Evolutionary conservation across 2,797 vertebrate genomes (phyloP).

Genomic region (Sebastes taczanowskii): DNA sequence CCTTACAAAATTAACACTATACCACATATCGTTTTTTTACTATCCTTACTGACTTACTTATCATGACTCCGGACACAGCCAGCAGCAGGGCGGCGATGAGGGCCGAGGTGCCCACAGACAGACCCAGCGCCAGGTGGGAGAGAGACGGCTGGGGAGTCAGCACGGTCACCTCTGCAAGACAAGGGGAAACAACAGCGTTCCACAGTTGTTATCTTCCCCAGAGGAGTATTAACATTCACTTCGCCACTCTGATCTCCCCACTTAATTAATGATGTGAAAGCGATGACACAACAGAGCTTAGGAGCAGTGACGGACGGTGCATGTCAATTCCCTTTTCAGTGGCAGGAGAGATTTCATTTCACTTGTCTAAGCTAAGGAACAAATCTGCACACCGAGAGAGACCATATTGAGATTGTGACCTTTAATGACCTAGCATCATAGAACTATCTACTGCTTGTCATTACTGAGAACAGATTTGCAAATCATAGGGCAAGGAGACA

Average conservation of each 20-base stretch:
- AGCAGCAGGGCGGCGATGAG: conserved; percentile 95
- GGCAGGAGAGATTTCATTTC: conserved; percentile 37
- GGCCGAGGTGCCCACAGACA: conserved; percentile 95
- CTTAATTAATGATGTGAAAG: conserved; percentile 80
- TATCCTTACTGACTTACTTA: conserved; percentile 81
- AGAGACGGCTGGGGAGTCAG: conserved; percentile 75
- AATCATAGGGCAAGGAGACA: conserved; percentile 54
- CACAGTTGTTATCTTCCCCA: conserved; percentile 58
- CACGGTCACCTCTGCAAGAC: conserved; percentile 56
- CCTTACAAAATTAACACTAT: not conserved
- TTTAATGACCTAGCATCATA: conserved; percentile 54
- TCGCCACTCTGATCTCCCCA: conserved; percentile 49
- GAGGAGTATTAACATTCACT: conserved; percentile 70
- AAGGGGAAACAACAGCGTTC: conserved; percentile 46
- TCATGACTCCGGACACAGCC: conserved; percentile 97
- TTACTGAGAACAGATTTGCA: conserved; percentile 53
- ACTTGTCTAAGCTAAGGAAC: conserved; percentile 44
- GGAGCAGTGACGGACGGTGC: conserved; percentile 38
- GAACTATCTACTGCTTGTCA: conserved; percentile 52
- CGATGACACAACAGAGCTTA: conserved; percentile 70
- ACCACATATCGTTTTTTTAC: not conserved
- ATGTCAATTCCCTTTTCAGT: conserved; percentile 53
- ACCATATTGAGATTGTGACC: conserved; percentile 54
- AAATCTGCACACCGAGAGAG: conserved; percentile 39
- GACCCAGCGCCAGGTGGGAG: conserved; percentile 90